Conservation (phyloP, 2,113 vertebrate genomes). For the Spilogale gracilis region DNA sequence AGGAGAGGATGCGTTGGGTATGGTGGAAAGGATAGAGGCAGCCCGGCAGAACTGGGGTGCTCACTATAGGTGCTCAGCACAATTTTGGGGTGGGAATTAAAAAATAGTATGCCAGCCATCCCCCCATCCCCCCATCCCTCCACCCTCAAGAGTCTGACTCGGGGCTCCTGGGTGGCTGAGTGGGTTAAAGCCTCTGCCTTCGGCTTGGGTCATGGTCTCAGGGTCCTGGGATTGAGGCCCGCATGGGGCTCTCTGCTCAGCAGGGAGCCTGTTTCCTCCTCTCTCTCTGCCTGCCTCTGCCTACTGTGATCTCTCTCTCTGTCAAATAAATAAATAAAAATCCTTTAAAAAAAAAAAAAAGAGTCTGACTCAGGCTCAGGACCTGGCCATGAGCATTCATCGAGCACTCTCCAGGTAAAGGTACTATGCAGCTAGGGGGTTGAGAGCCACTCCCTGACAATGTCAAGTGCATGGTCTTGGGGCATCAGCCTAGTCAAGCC, state of each 20-base stretch:
- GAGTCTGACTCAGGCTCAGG: background rate
- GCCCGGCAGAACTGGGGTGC: background rate
- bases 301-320: too few relatives aligned
- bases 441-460: background rate
- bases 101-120: background rate
- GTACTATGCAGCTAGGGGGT: rapidly evolving
- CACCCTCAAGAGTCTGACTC: background rate
- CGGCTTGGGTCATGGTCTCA: too few relatives aligned
- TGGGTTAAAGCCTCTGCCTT: too few relatives aligned
- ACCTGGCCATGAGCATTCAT: background rate
- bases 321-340: too few relatives aligned
- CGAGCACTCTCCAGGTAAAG: background rate
- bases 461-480: background rate
- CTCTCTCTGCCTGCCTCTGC: too few relatives aligned
- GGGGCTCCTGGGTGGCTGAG: background rate
- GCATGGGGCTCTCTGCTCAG: too few relatives aligned
- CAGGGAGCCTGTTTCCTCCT: too few relatives aligned
- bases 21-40: background rate
- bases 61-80: background rate
- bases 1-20: background rate
- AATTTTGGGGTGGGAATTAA: background rate
- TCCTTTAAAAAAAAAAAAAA: too few relatives aligned
- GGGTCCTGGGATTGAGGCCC: too few relatives aligned
- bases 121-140: background rate
- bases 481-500: background rate